phyloP scores from a whole-genome alignment of 2,113 vertebrate genomes.

The Coryphaenoides rupestris region DNA sequence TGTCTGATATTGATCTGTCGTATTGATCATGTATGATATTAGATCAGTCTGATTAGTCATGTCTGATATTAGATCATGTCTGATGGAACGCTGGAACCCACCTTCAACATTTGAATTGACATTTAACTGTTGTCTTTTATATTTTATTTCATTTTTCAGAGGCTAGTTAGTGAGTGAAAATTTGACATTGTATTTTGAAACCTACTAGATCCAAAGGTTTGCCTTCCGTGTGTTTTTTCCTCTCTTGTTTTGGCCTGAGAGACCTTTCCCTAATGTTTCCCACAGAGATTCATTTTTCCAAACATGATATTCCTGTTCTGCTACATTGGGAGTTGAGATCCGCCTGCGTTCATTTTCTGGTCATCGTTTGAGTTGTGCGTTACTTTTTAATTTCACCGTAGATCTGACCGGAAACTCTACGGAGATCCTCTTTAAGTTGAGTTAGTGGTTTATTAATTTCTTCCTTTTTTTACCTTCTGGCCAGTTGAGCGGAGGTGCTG shows the following conservation, averaged over 20 bases:
- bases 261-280: constrained; percentile 59
- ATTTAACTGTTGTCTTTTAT: constrained; percentile 26
- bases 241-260: constrained; percentile 54
- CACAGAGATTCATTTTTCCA: constrained; percentile 49
- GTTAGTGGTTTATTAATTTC: constrained; percentile 41
- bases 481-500: constrained; percentile 59
- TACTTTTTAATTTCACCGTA: constrained; percentile 44
- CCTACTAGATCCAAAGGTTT: constrained; percentile 76
- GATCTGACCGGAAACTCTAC: constrained; percentile 48
- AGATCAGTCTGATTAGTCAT: constrained; percentile 16
- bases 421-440: constrained; percentile 57
- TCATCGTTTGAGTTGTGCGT: no score
- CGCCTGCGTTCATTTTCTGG: constrained; percentile 44
- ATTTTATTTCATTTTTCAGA: constrained; percentile 34
- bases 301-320: constrained; percentile 60
- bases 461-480: constrained; percentile 39
- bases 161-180: constrained; percentile 39
- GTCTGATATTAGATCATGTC: constrained; percentile 1
- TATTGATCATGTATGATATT: constrained; percentile 12
- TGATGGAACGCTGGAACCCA: no score
- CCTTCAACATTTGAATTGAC: constrained; percentile 4
- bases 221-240: constrained; percentile 39
- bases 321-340: constrained; percentile 52
- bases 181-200: constrained; percentile 67
- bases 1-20: constrained; percentile 7